Evolutionary conservation across 2,113 vertebrate genomes (phyloP), one percentile per base, ranked within the genome.

Genomic region (Dicentrarchus labrax): DNA sequence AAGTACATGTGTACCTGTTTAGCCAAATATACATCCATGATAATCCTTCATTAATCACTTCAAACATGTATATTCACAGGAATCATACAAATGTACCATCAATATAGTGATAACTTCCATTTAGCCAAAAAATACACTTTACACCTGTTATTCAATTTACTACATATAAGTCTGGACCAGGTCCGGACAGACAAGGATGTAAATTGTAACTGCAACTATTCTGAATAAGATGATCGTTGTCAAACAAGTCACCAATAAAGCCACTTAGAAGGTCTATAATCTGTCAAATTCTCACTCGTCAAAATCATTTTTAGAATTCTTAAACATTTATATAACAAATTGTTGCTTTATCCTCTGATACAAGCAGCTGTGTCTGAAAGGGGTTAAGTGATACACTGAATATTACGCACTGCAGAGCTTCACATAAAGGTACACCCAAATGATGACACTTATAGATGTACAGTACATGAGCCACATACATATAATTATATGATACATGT

Each of bases 251-350:
- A 68, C 22, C 43, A 48, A 13, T 57, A 24, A 13, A 30, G 30
- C 30, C 30, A 30, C 30, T 30, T 30, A 30, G 30, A 30, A 30
- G 30, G 51, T n/a, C 54, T 17, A 50, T 50, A 22, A 15, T 15
- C 54, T 56, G n/a, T 56, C 6, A 60, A 36, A 10, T 22, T 13
- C 22, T 57, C 22, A 47, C 45, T 47, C 13, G 45, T 47, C 12
- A 47, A 47, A 47, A 13, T 47, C 45, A 47, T 57, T 57, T 15
- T 51, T 19, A 21, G 11, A 51, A 22, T 69, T 41, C 50, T 22
- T 24, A 68, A 69, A 47, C 43, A 62, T 62, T 71, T 70, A 22
- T 59, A 45, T 24, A 62, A 36, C 62, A 66, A 50, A 72, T n/a
- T 75, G n/a, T 7, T 47, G 3, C 47, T 30, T 30, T 22, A 61